phyloP scores from a whole-genome alignment of 2,888 invertebrate genomes.

The Lasioglossum calceatum region DNA sequence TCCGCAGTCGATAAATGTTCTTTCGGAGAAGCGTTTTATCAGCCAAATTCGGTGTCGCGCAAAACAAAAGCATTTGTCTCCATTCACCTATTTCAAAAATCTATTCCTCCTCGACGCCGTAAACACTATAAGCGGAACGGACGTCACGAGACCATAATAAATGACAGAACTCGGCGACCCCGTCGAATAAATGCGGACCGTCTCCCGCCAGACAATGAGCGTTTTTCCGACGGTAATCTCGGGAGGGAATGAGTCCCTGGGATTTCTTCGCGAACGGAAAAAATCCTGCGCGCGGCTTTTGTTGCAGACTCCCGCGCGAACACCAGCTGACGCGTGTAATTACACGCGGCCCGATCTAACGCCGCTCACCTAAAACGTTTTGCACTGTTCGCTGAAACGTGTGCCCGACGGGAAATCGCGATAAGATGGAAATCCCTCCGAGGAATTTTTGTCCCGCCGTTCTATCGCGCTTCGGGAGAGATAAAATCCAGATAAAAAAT shows the following conservation, averaged over 20 bases:
- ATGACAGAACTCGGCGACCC: slow-evolving; percentile 45
- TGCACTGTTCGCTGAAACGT: slow-evolving; percentile 24
- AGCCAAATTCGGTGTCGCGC: neutral
- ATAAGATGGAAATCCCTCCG: slow-evolving; percentile 3
- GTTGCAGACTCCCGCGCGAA: slow-evolving; percentile 28
- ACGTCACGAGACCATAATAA: slow-evolving; percentile 6
- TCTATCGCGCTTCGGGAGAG: neutral
- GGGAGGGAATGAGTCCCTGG: slow-evolving; percentile 41
- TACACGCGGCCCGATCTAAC: slow-evolving; percentile 37
- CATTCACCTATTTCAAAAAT: slow-evolving; percentile 26
- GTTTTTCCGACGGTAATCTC: slow-evolving; percentile 56
- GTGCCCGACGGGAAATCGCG: slow-evolving; percentile 2
- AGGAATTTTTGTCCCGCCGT: neutral
- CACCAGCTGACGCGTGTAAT: slow-evolving; percentile 49
- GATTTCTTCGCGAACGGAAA: slow-evolving; percentile 37
- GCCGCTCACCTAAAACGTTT: slow-evolving; percentile 22
- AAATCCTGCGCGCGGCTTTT: slow-evolving; percentile 20
- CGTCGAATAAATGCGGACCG: slow-evolving; percentile 44
- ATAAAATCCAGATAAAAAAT: slow-evolving; percentile 6
- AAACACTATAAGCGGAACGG: slow-evolving; percentile 38
- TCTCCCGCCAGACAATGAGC: slow-evolving; percentile 42
- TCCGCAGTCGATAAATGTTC: neutral
- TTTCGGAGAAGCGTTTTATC: neutral
- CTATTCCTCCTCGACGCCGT: neutral
- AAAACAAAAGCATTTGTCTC: neutral